Base-by-base conservation (phyloP, 1,140 invertebrate species). In the Lethrus apterus region DNA sequence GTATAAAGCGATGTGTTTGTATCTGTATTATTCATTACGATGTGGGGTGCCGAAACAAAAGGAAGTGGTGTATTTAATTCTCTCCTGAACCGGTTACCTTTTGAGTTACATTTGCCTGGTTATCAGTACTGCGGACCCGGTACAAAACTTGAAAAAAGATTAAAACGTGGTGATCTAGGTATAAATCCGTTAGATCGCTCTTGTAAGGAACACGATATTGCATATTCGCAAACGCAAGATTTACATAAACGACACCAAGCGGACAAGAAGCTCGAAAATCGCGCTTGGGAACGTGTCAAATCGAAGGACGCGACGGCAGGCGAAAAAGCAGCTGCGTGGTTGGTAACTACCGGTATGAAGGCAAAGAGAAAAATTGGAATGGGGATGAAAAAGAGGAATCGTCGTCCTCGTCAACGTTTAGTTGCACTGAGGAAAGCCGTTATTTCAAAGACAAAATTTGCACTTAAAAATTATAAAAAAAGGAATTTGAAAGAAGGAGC, bases 61-160 rank as follows among this genome's bases (percentile, higher is more conserved):
- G 30, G 43, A 10, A 11, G 24, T 19, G 42, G 29, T 19, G 10
- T 45, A 8, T 7, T 45, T 11, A 45, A 45, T 15, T 10, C 64
- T 11, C 20, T 50, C 4, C 68, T 70, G 14, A 63, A 72, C 56
- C 60, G 60, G 14, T 43, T 73, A 15, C 68, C 69, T 2, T 36
- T 70, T 33, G 68, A 74, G 62, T 29, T 68, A 29, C 65, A 74
- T 59, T 44, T 72, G 31, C 68, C 70, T 3, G 58, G 54, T 11
- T 73, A 69, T 65, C 50, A 64, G 24, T 72, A 62, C 48, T 72
- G 70, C 48, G 68, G 65, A n/a, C n/a, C n/a, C n/a, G 70, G 68
- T 11, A 74, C 68, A 8, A 67, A 68, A 52, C 47, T 72, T 52
- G 10, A 58, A 29, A 55, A 67, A 56, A 51, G 68, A 44, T 59